Percentiles rank a stretch among this genome's conserved stretches.
phyloP scores from a whole-genome alignment of 1,140 invertebrate species.

The Drosophila virilis region DNA sequence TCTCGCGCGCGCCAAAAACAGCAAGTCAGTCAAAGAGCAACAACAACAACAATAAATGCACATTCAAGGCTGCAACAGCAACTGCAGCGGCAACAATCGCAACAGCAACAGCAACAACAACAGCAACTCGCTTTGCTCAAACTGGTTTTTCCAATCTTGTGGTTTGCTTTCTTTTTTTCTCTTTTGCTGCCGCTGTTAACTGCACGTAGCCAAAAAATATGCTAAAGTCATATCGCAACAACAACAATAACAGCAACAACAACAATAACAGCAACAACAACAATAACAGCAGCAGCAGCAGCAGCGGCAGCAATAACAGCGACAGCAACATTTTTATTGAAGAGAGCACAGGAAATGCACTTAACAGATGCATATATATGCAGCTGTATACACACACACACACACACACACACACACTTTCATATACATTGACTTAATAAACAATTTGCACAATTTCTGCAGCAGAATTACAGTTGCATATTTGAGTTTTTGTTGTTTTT shows the following conservation, averaged over 20 bases:
- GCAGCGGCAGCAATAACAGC: background rate
- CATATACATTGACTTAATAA: slow-evolving; percentile 43
- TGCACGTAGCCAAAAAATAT: slow-evolving; percentile 71
- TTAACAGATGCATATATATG: slow-evolving; percentile 24
- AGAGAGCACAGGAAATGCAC: slow-evolving; percentile 68
- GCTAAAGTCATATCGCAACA: slow-evolving; percentile 52
- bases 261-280: background rate
- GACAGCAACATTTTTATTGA: slow-evolving; percentile 23
- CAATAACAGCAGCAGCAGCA: background rate
- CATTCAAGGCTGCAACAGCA: slow-evolving; percentile 71
- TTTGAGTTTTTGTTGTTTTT: slow-evolving; percentile 18
- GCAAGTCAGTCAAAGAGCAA: slow-evolving; percentile 43
- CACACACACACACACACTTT: background rate
- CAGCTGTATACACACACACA: slow-evolving; percentile 29
- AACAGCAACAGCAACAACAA: slow-evolving; percentile 55
- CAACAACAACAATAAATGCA: slow-evolving; percentile 69
- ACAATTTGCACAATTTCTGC: slow-evolving; percentile 45
- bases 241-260: slow-evolving; percentile 27
- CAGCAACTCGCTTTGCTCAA: slow-evolving; percentile 27
- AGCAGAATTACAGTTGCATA: slow-evolving; percentile 42
- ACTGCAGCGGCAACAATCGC: slow-evolving; percentile 28
- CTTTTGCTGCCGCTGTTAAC: slow-evolving; percentile 22
- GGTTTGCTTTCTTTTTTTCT: slow-evolving; percentile 72
- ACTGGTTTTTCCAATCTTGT: slow-evolving; percentile 54
- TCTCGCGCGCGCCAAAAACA: slow-evolving; percentile 74